Evolutionary conservation across 2,113 vertebrate species (phyloP).

Genomic region (Osmerus eperlanus): DNA sequence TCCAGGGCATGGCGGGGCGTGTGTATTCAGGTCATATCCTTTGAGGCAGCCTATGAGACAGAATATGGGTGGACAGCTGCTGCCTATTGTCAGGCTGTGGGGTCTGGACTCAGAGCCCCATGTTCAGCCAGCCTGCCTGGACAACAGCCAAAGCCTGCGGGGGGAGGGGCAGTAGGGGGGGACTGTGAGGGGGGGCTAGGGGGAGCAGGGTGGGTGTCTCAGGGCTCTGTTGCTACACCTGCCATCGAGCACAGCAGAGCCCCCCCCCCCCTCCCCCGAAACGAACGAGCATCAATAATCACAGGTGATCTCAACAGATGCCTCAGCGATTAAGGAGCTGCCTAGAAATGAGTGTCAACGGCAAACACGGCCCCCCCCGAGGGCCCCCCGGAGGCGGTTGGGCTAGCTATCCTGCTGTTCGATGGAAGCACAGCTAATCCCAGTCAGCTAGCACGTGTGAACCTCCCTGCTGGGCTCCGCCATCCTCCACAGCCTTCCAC

Average conservation of each 20-base stretch:
- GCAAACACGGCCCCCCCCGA: not conserved
- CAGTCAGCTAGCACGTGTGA: not conserved
- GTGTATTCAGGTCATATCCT: slow-evolving; percentile 10
- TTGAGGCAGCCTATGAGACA: slow-evolving; percentile 9
- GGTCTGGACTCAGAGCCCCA: not conserved
- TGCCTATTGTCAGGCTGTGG: slow-evolving; percentile 9
- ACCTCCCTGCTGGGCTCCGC: not conserved
- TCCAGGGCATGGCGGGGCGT: not conserved
- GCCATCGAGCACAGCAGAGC: not conserved
- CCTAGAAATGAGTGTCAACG: not conserved
- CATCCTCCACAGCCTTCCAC: not conserved
- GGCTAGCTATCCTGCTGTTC: not conserved
- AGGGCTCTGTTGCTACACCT: not conserved
- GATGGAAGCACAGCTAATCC: not conserved
- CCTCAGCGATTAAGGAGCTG: not conserved
- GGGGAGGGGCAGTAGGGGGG: not conserved
- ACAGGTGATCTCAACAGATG: slow-evolving; percentile 2
- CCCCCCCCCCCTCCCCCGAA: not conserved
- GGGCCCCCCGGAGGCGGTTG: not conserved
- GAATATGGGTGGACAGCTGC: slow-evolving; percentile 7
- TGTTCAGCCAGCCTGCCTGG: slow-evolving; percentile 6
- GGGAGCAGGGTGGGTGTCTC: too few relatives aligned
- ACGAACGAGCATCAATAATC: not conserved
- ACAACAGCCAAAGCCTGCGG: not conserved
- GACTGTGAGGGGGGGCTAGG: too few relatives aligned